Percentiles rank a stretch among this genome's conserved stretches.
Evolutionary conservation across 2,113 vertebrate species (phyloP).

Genomic region (Ceratotherium simum): DNA sequence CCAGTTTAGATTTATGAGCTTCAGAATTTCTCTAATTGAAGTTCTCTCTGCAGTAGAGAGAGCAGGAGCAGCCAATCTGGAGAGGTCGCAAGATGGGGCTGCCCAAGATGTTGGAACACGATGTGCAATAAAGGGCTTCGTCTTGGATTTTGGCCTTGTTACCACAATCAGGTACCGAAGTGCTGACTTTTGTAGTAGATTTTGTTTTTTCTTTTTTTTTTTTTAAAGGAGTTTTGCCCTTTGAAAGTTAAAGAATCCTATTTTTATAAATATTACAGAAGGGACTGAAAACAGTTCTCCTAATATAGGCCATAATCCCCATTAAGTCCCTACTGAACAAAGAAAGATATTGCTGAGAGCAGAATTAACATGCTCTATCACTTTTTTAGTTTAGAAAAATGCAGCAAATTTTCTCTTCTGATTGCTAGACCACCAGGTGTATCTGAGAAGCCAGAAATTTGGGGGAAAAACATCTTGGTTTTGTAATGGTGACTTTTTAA

Average conservation of each 20-base stretch:
- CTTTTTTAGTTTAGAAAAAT: slow-evolving; percentile 76
- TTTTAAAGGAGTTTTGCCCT: slow-evolving; percentile 68
- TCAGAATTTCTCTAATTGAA: slow-evolving; percentile 83
- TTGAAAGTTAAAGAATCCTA: slow-evolving; percentile 67
- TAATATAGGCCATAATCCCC: slow-evolving; percentile 44
- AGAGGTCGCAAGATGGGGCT: slow-evolving; percentile 83
- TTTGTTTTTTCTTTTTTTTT: slow-evolving; percentile 71
- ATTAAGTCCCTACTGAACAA: slow-evolving; percentile 52
- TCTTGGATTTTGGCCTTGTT: slow-evolving; percentile 84
- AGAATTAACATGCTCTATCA: slow-evolving; percentile 51
- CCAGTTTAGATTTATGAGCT: slow-evolving; percentile 78
- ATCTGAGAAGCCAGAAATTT: slow-evolving; percentile 61
- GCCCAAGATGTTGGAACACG: slow-evolving; percentile 81
- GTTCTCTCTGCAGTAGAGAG: slow-evolving; percentile 86
- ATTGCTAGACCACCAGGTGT: slow-evolving; percentile 46
- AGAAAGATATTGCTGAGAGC: slow-evolving; percentile 78
- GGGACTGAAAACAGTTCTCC: slow-evolving; percentile 65
- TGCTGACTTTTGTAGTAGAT: slow-evolving; percentile 82
- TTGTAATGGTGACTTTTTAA: slow-evolving; percentile 68
- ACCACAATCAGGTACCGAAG: slow-evolving; percentile 82
- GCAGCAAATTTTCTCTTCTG: slow-evolving; percentile 72
- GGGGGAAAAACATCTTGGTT: background rate
- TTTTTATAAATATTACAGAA: slow-evolving; percentile 78
- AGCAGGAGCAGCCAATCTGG: slow-evolving; percentile 83
- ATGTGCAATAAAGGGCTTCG: slow-evolving; percentile 83